Base-by-base conservation (phyloP, 2,113 vertebrate species). In the Xiphorhynchus elegans region DNA sequence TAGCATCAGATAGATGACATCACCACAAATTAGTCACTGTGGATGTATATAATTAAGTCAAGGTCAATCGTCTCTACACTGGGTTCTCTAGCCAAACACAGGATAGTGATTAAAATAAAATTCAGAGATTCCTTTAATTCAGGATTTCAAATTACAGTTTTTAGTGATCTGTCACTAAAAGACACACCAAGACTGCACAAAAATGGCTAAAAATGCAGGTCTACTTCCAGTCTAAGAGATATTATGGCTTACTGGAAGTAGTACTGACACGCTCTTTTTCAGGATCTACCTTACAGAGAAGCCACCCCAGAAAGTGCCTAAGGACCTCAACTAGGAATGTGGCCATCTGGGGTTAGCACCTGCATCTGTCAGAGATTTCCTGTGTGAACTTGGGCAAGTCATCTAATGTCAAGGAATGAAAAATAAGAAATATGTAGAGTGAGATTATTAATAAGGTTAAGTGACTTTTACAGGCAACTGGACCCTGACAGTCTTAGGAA, bases 1-100 rank as follows among this genome's bases (percentile, higher is more conserved):
- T 74, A 85, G 60, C 26, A 3, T 78, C 79, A 92, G 60, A 89
- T 64, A 87, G 96, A 88, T 90, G n/a, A 92, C 68, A 80, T 84
- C 64, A 93, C 37, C 64, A 60, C 49, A 81, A 63, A 72, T 90
- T 59, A 89, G 77, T 83, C 44, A 75, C 24, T 44, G 44, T 84
- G 64, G 55, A 49, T 7, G 1, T 26, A 70, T 14, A 68, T 63
- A 75, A 86, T 73, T 86, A 92, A 87, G 39, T 47, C 76, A 96
- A 90, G 83, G 73, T 88, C 88, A 94, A 50, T 68, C 0, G 1
- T 81, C 39, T 85, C 78, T 77, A 9, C 59, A 15, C 9, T 63
- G 52, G 13, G 19, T 44, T 91, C 46, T 85, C 67, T 21, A 94
- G 74, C 46, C 47, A 81, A 88, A 60, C 58, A 59, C 3, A 77